These are phyloP conservation scores for Pongo pygmaeus DNA, from an alignment of 2,113 vertebrate species.

Conservation along the genomic window DNA sequence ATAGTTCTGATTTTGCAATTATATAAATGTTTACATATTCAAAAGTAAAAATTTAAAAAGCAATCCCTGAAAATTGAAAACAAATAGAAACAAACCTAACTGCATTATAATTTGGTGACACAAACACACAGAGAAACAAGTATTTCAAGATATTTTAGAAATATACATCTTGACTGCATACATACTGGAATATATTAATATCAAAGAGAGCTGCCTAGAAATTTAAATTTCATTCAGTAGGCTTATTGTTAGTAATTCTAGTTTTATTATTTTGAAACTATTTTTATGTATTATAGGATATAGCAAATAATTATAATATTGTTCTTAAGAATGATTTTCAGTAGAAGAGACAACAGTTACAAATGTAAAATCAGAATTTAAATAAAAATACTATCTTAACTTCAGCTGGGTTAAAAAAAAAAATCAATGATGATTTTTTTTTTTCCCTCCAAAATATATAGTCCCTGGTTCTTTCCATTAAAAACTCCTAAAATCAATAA, in stretches of 20 bases:
- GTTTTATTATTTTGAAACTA: neutral
- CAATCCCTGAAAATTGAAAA: neutral
- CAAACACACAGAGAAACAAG: neutral
- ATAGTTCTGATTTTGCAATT: neutral
- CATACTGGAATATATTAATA: neutral
- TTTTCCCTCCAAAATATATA: neutral
- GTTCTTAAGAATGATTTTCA: neutral
- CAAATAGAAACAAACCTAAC: neutral
- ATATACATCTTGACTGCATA: neutral
- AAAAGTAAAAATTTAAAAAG: neutral
- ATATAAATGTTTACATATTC: neutral
- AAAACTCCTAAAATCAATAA: conserved; percentile 8
- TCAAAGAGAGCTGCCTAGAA: neutral
- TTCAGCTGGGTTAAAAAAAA: neutral
- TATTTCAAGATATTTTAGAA: conserved; percentile 8
- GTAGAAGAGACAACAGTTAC: neutral
- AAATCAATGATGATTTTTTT: neutral
- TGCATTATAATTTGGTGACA: neutral
- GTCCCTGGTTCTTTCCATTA: neutral
- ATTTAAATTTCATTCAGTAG: neutral
- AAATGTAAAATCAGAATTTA: conserved; percentile 33
- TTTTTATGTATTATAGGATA: neutral
- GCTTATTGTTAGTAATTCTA: neutral
- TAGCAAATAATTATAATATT: neutral
- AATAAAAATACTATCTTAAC: neutral